Evolutionary conservation across 2,797 vertebrate genomes (phyloP), one percentile per base, ranked within the genome.

Genomic region (Garrulus glandarius): DNA sequence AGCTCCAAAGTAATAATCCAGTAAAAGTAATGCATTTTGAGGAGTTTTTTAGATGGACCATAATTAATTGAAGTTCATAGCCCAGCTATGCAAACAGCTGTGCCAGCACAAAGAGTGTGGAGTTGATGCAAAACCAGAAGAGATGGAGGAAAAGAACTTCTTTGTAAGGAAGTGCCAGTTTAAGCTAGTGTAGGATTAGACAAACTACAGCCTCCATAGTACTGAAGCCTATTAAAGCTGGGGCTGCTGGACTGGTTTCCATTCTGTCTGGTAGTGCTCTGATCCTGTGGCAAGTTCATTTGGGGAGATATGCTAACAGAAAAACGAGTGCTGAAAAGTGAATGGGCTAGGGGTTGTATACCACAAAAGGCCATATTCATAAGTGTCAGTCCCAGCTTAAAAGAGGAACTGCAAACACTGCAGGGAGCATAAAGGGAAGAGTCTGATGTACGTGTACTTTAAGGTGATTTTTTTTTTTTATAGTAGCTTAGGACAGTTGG

Each of bases 351-450:
- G 24, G 49, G 5, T 32, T 55, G 59, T 39, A 3, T 55, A 56
- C 11, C 24, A 55, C 27, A 26, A 11, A 39, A 36, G n/a, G 4
- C 50, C 4, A 1, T 49, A 27, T 52, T 65, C 2, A 0, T 9
- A 27, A 37, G 32, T 23, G 23, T 52, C 43, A 57, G 53, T 63
- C 18, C n/a, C 17, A 39, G 15, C 5, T 44, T 63, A 34, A 56
- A 59, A 89, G 49, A 47, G 69, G 29, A 77, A 53, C 63, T 53
- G 22, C 3, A 16, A 50, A 15, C 8, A 1, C 36, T 69, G 20
- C n/a, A 36, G 46, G 36, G n/a, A 49, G 32, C 19, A 5, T 9
- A 12, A 44, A 52, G 16, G 55, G 39, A 57, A 39, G 81, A 65
- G 47, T 18, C 15, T 46, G 32, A 37, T 52, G 11, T 43, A 3